These are phyloP conservation scores for Eristalis arbustorum DNA, from an alignment of 2,888 invertebrate genomes.

Conservation along the genomic window DNA sequence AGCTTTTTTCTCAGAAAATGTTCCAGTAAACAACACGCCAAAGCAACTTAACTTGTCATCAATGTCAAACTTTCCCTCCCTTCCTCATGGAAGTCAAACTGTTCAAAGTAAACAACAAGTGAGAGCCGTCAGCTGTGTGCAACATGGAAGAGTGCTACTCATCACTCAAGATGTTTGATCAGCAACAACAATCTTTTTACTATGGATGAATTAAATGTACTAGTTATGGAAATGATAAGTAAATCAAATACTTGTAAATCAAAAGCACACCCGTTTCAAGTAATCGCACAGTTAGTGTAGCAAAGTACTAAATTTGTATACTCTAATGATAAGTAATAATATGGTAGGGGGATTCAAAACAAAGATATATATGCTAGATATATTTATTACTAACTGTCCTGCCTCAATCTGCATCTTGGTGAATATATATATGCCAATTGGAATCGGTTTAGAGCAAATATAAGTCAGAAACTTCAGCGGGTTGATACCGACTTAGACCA, in stretches of 20 bases:
- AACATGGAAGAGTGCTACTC: no score
- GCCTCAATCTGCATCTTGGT: no score
- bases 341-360: no score
- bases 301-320: no score
- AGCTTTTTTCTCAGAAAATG: neutral
- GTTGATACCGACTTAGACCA: no score
- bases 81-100: neutral
- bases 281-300: no score
- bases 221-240: constrained; percentile 10
- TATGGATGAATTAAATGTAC: neutral
- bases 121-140: neutral
- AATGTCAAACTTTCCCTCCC: neutral
- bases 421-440: no score
- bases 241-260: constrained; percentile 7
- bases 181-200: neutral
- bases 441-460: no score
- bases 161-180: neutral
- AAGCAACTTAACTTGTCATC: neutral
- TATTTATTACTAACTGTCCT: no score
- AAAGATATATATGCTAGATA: no score
- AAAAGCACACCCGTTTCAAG: neutral
- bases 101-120: neutral
- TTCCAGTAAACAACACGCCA: neutral
- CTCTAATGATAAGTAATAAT: no score
- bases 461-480: no score